Percentiles rank a stretch among this genome's conserved stretches.
These are phyloP conservation scores for Rhombomys opimus DNA, from an alignment of 2,113 vertebrate genomes.

Conservation along the genomic window DNA sequence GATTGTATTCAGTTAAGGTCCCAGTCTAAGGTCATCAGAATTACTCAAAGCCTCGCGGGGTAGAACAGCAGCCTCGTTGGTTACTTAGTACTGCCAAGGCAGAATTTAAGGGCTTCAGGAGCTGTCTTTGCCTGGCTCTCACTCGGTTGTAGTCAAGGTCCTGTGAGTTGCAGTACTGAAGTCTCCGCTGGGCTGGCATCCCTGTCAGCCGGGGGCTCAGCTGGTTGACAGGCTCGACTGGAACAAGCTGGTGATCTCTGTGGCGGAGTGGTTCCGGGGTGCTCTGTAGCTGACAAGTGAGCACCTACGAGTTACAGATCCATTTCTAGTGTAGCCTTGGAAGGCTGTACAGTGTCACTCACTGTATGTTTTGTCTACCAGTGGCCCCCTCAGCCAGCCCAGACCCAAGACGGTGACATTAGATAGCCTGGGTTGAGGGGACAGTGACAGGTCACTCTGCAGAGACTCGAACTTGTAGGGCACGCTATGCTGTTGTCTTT, in stretches of 20 bases:
- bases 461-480: not conserved
- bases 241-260: not conserved
- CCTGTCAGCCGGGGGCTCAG: not conserved
- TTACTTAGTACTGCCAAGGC: not conserved
- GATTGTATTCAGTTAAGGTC: not conserved
- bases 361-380: not conserved
- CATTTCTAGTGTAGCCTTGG: not conserved
- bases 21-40: not conserved
- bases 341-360: not conserved
- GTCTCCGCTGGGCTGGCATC: not conserved
- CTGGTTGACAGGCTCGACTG: accelerated
- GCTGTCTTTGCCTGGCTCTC: not conserved
- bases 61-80: not conserved
- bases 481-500: not conserved
- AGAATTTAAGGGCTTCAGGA: not conserved
- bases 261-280: not conserved
- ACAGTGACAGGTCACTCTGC: not conserved
- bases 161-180: not conserved
- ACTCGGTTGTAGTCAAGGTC: not conserved
- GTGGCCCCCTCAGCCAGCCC: not conserved
- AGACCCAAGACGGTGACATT: not conserved
- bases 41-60: not conserved
- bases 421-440: not conserved
- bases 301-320: not conserved
- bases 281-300: not conserved